phyloP scores from a whole-genome alignment of 1,140 invertebrate genomes.

The Neodiprion virginianus region DNA sequence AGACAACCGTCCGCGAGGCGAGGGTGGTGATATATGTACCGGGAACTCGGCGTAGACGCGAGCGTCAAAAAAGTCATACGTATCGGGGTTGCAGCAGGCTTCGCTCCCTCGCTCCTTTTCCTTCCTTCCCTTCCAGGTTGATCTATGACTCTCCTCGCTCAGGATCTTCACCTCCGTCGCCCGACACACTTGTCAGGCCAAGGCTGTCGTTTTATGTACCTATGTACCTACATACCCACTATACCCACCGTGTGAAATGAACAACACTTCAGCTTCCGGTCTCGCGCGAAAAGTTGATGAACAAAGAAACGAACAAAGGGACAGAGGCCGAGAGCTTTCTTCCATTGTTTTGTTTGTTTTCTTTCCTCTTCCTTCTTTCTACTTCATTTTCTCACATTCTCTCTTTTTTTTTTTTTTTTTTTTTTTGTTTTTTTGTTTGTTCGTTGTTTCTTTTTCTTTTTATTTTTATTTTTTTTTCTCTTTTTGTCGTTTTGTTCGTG shows the following conservation, averaged over 20 bases:
- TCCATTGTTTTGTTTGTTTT: not conserved
- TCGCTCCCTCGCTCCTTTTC: not conserved
- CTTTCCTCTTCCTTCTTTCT: not conserved
- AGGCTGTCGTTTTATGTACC: too few relatives aligned
- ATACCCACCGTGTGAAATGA: not conserved
- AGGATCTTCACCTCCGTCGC: not conserved
- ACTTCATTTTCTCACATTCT: not conserved
- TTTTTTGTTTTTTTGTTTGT: not conserved
- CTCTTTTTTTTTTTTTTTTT: not conserved
- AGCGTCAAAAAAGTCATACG: not conserved
- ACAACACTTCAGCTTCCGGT: not conserved
- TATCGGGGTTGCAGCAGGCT: not conserved
- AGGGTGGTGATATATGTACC: not conserved
- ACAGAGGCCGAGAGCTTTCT: not conserved
- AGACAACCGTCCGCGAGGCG: constrained; percentile 2
- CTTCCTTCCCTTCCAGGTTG: not conserved
- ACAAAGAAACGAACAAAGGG: not conserved
- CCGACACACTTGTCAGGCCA: not conserved
- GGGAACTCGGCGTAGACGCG: not conserved
- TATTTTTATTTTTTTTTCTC: too few relatives aligned
- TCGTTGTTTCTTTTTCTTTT: too few relatives aligned
- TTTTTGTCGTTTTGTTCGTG: too few relatives aligned
- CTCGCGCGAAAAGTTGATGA: not conserved
- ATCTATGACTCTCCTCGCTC: not conserved
- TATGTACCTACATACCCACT: not conserved